Conservation (phyloP, 1,140 invertebrate species). For the Procambarus virginalis region DNA sequence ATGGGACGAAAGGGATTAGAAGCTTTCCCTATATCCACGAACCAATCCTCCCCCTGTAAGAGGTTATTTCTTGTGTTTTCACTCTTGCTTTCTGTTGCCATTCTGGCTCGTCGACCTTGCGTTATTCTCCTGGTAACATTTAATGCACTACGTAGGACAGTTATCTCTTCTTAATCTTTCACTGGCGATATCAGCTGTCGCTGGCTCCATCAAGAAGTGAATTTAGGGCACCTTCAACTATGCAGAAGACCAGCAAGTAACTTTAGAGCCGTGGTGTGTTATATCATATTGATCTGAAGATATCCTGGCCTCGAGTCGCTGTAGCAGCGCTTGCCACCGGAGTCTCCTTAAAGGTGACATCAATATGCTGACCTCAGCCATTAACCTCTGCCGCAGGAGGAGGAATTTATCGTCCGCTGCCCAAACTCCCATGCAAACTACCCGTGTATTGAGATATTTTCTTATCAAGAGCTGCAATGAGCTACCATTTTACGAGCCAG, state of each 20-base stretch:
- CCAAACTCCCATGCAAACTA: background rate
- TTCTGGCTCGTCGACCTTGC: background rate
- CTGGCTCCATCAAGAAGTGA: background rate
- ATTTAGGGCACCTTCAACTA: background rate
- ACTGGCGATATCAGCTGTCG: background rate
- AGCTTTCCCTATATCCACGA: too few species aligned
- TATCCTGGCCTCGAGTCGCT: background rate
- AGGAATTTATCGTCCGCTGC: background rate
- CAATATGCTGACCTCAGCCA: background rate
- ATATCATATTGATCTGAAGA: background rate
- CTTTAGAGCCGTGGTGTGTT: background rate
- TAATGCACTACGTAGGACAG: background rate
- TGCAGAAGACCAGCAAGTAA: background rate
- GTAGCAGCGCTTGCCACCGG: background rate
- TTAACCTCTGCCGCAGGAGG: background rate
- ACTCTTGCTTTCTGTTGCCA: too few species aligned
- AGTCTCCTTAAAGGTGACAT: background rate
- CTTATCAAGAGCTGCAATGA: background rate
- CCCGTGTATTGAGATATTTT: background rate
- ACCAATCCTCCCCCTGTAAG: too few species aligned
- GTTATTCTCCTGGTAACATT: background rate
- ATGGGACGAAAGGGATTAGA: too few species aligned
- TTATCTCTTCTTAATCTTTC: background rate
- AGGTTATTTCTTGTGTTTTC: too few species aligned
- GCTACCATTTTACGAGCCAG: background rate